phyloP scores from a whole-genome alignment of 2,888 invertebrate species.

The Alitta virens region DNA sequence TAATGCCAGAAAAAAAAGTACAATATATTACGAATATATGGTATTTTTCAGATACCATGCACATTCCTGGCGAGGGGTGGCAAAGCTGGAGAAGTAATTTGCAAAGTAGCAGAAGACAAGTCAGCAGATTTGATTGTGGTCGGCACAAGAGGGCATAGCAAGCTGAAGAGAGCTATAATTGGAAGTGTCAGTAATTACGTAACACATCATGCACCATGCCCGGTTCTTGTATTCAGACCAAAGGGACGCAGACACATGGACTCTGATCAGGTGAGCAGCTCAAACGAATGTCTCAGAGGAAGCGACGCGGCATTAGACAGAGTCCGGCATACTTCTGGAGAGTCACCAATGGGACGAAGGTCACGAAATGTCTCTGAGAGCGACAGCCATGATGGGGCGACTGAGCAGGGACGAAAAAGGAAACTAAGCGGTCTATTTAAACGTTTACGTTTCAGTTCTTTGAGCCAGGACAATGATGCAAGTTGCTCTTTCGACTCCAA shows the following conservation, averaged over 20 bases:
- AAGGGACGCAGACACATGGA: slow-evolving; percentile 3
- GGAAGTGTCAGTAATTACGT: slow-evolving; percentile 12
- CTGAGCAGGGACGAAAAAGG: too few relatives aligned
- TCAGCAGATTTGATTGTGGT: slow-evolving; percentile 13
- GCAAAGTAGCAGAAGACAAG: slow-evolving; percentile 8
- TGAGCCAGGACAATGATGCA: too few relatives aligned
- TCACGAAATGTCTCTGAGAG: too few relatives aligned
- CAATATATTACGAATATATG: neutral
- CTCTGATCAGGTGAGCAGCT: neutral
- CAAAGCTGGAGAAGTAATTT: slow-evolving; percentile 13
- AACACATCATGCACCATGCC: slow-evolving; percentile 12
- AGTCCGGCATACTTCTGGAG: too few relatives aligned
- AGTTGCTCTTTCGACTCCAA: too few relatives aligned
- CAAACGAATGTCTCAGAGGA: neutral
- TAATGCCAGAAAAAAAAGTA: too few relatives aligned
- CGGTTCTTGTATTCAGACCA: slow-evolving; percentile 8
- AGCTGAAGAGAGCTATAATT: slow-evolving; percentile 6
- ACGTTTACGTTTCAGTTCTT: too few relatives aligned
- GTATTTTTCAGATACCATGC: slow-evolving; percentile 12
- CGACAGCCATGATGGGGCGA: too few relatives aligned
- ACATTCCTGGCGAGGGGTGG: slow-evolving; percentile 15
- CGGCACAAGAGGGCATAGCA: slow-evolving; percentile 14
- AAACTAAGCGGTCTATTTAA: too few relatives aligned
- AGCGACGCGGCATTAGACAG: too few relatives aligned
- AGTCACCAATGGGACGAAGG: too few relatives aligned